Conservation (phyloP, 1,140 invertebrate species). For the Diorhabda sublineata region DNA sequence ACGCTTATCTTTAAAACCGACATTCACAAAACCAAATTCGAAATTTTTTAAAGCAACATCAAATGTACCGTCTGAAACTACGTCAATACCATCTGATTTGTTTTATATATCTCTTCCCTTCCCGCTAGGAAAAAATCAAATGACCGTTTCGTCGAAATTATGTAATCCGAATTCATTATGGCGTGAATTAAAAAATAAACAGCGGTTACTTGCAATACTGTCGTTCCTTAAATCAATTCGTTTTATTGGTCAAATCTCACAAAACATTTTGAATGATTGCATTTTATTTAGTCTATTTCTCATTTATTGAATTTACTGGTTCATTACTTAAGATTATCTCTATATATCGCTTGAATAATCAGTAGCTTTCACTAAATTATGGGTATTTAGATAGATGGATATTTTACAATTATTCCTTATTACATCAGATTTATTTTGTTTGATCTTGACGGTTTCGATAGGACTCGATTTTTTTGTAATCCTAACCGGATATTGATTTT, state of each 20-base stretch:
- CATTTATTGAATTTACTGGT: slow-evolving; percentile 18
- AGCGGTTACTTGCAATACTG: slow-evolving; percentile 12
- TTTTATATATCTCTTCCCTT: slow-evolving; percentile 14
- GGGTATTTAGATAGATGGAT: no score
- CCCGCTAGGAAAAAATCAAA: slow-evolving; percentile 13
- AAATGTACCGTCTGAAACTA: neutral
- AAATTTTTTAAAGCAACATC: slow-evolving; percentile 1
- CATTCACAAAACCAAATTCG: neutral
- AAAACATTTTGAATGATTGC: slow-evolving; percentile 6
- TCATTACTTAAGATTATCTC: slow-evolving; percentile 12
- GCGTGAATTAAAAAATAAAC: slow-evolving; percentile 14
- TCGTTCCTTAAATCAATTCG: slow-evolving; percentile 6
- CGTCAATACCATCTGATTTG: neutral
- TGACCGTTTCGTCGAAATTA: slow-evolving; percentile 13
- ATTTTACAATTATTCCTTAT: no score
- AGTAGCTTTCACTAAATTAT: slow-evolving; percentile 13
- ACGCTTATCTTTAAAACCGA: neutral
- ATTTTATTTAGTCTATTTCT: slow-evolving; percentile 7
- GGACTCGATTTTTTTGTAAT: no score
- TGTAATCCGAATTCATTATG: slow-evolving; percentile 20
- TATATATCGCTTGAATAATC: slow-evolving; percentile 6
- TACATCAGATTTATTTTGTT: no score
- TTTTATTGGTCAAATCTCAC: slow-evolving; percentile 13
- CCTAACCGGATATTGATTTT: no score
- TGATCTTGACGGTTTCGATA: no score